Base-by-base conservation (phyloP, 2,888 invertebrate species). In the Eledona agricola region DNA sequence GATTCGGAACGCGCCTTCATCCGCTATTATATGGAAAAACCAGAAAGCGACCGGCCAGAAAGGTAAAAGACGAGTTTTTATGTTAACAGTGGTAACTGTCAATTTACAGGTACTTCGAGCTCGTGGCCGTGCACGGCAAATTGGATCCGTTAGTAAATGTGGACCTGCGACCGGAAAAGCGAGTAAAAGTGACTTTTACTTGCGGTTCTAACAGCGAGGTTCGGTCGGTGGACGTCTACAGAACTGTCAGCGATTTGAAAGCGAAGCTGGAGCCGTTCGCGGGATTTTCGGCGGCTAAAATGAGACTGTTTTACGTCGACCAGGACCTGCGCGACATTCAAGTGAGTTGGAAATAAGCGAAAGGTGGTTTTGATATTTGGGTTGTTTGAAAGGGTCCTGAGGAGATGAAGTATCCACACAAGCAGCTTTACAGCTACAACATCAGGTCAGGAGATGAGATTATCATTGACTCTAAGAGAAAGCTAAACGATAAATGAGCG, bases 1-100 rank as follows among this genome's bases (percentile, higher is more conserved):
- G 90, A 93, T 70, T 91, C 96, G 6, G 96, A 96, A 74, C 81
- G 96, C 53, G 92, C 94, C 58, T 96, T 96, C 76, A 92, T 96
- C 64, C 83, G 96, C 51, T 88, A 92, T 72, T 96, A 91, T 74
- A 90, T 93, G 89, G 90, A 93, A 71, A 88, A 89, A 67, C 88
- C 91, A 1, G 90, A 90, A 75, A 85, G 87, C 47, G 90, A 91
- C 67, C 81, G 89, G 20, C 93, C 93, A 4, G 84, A 87, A 62
- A 87, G 91, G 90, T 88, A 65, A 5, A 10, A 20, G n/a, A n/a
- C n/a, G n/a, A n/a, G n/a, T 2, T 12, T 32, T 32, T 15, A 2
- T 15, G 6, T 15, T 2, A 35, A 4, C 2, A n/a, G 4, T 5
- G 11, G n/a, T 15, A 5, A 34, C 12, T 23, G 4, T 34, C 17